These are phyloP conservation scores for Ochotona curzoniae DNA, from an alignment of 2,113 vertebrate species.

Conservation along the genomic window DNA sequence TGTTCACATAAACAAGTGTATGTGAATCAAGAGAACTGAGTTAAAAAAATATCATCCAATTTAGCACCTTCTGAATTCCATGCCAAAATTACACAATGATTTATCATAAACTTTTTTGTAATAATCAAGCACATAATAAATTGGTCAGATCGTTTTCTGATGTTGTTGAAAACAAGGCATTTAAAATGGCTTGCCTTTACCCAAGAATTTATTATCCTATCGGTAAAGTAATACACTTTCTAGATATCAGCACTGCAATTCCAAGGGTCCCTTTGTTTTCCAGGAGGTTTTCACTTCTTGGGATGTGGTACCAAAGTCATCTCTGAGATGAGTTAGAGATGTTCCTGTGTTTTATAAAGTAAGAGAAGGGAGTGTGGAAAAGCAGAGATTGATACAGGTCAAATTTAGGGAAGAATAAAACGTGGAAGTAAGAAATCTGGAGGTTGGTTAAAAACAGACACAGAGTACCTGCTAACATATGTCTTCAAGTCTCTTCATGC, in stretches of 20 bases:
- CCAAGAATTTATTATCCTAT: constrained; percentile 22
- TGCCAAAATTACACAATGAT: not conserved
- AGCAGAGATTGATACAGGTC: not conserved
- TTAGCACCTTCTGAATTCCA: constrained; percentile 37
- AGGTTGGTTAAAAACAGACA: not conserved
- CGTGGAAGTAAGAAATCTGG: not conserved
- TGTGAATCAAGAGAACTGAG: not conserved
- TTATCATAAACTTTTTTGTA: constrained; percentile 27
- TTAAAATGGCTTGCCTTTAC: constrained; percentile 13
- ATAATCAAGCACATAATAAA: constrained; percentile 9
- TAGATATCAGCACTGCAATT: not conserved
- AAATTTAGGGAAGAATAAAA: not conserved
- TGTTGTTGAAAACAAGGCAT: constrained; percentile 47
- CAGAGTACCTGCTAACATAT: not conserved
- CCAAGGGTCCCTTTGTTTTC: not conserved
- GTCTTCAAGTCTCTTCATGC: not conserved
- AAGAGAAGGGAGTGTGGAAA: not conserved
- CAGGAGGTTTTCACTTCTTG: not conserved
- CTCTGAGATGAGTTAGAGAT: not conserved
- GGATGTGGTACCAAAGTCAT: not conserved
- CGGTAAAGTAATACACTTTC: constrained; percentile 37
- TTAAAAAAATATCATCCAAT: constrained; percentile 38
- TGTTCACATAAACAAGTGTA: not conserved
- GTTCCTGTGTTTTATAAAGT: not conserved
- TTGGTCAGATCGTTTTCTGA: not conserved